These are phyloP conservation scores for Dascillus cervinus DNA, from an alignment of 2,888 invertebrate species.

Conservation along the genomic window DNA sequence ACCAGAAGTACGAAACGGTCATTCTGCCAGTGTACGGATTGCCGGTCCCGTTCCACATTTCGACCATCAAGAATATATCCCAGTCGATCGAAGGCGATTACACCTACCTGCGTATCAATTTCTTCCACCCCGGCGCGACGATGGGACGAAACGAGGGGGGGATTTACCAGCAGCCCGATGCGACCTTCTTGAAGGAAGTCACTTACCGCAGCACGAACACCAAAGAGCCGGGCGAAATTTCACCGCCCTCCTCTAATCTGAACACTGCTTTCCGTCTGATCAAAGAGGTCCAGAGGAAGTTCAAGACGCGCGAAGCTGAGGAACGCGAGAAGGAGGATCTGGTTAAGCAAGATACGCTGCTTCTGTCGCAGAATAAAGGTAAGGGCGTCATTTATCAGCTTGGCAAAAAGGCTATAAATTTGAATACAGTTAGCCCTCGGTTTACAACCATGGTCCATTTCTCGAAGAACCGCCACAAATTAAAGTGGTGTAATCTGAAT, in stretches of 20 bases:
- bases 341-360: conserved; percentile 94
- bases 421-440: no score
- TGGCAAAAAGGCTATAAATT: no score
- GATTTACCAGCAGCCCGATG: conserved; percentile 88
- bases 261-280: conserved; percentile 96
- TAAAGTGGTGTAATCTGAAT: no score
- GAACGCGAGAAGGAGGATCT: conserved; percentile 97
- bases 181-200: conserved; percentile 97
- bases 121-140: conserved; percentile 96
- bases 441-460: no score
- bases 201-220: conserved; percentile 96
- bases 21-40: conserved; percentile 94
- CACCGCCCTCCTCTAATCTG: conserved; percentile 90
- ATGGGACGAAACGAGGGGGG: conserved; percentile 91
- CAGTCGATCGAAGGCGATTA: conserved; percentile 98
- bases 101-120: conserved; percentile 95
- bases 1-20: conserved; percentile 96
- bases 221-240: conserved; percentile 93
- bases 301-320: conserved; percentile 96
- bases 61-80: conserved; percentile 97
- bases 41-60: conserved; percentile 97
- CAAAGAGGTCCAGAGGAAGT: conserved; percentile 95
- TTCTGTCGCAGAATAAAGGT: conserved; percentile 90
- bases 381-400: no score
- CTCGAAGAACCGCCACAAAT: no score